phyloP scores from a whole-genome alignment of 2,888 invertebrate species.

The Pammene aurita region DNA sequence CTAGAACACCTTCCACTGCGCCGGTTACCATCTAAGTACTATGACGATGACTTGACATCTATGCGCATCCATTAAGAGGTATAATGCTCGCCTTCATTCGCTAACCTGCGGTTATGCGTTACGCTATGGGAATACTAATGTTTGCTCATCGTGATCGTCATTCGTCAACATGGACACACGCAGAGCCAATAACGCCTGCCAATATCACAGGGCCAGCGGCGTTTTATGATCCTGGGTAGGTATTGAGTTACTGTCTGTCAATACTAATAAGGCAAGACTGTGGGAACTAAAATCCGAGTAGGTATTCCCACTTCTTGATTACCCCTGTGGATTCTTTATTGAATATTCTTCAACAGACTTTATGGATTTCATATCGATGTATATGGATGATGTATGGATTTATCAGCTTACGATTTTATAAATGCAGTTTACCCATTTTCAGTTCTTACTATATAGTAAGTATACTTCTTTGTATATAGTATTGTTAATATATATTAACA shows the following conservation, averaged over 20 bases:
- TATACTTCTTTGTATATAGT: too few species aligned
- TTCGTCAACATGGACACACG: slow-evolving; percentile 68
- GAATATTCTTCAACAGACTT: not conserved
- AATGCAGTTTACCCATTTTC: not conserved
- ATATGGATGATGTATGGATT: too few species aligned
- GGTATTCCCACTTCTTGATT: not conserved
- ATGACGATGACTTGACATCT: too few species aligned
- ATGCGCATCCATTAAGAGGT: not conserved
- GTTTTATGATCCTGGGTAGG: slow-evolving; percentile 44
- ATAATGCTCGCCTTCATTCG: not conserved
- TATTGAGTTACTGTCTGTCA: slow-evolving; percentile 53
- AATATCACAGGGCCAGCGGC: slow-evolving; percentile 52
- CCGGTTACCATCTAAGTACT: too few species aligned
- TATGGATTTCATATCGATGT: too few species aligned
- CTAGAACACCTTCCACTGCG: too few species aligned
- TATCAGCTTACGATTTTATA: too few species aligned
- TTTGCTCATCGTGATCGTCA: slow-evolving; percentile 57
- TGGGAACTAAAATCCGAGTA: slow-evolving; percentile 19
- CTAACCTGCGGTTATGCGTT: not conserved
- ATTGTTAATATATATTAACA: too few species aligned
- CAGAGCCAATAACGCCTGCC: slow-evolving; percentile 66
- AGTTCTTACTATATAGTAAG: not conserved
- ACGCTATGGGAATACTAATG: slow-evolving; percentile 46
- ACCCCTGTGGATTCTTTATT: not conserved
- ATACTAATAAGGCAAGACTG: slow-evolving; percentile 46